Base-by-base conservation (phyloP, 2,888 invertebrate species). In the Syrista parreyssii region DNA sequence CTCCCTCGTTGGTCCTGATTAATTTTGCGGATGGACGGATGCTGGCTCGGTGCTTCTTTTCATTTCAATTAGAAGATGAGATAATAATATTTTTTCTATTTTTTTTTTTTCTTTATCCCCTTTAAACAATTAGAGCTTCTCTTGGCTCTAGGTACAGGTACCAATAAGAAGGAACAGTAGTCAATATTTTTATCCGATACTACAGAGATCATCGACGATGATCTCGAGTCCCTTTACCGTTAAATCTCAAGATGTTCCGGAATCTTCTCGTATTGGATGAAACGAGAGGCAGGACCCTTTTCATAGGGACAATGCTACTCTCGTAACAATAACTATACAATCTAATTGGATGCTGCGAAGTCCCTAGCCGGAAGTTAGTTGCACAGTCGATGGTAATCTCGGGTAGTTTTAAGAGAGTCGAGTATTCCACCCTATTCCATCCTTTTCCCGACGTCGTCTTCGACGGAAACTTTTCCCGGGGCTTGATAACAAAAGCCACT, bases 361-460 rank as follows among this genome's bases (percentile, higher is more conserved):
- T 81, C 78, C 76, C 68, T 74, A 80, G 78, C 82, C 78, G 81
- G 81, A 83, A 84, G 80, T 84, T 84, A 83, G 84, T 85, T 84
- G 80, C 82, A 76, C 79, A 76, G 75, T 32, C 73, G 76, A 82
- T 78, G 77, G 78, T 82, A 83, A 84, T 84, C 80, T 81, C 78
- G 68, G 74, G 80, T 80, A 81, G 79, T 82, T 83, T 83, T 81
- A 81, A 82, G 80, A 81, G 79, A 82, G 78, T 81, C 79, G 79
- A 32, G 72, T 72, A 33, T 72, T 71, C 72, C 68, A 73, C 68
- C 30, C 72, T 36, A 33, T 36, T 23, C 68, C 69, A 34, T 69
- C 75, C 12, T 33, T 31, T 31, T 69, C 68, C n/a, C n/a, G 30
- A 40, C 69, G 31, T 73, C 76, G 34, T 72, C 31, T 35, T 72